Conservation (phyloP, 1,140 invertebrate genomes). For the Mylabris phalerata region DNA sequence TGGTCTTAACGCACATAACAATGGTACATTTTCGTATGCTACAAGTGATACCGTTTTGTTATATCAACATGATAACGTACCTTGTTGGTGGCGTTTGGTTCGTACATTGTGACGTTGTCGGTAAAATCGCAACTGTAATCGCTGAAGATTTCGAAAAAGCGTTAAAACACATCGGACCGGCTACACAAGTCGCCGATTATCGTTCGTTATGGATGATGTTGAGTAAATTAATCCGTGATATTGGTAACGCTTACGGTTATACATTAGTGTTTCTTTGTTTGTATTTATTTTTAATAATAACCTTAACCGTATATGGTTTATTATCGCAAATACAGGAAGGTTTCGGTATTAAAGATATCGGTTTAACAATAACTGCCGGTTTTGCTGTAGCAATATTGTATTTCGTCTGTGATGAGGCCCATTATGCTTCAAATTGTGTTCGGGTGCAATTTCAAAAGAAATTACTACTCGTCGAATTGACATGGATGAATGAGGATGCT, state of each 20-base stretch:
- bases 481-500: slow-evolving; percentile 47
- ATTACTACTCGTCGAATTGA: slow-evolving; percentile 57
- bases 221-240: slow-evolving; percentile 54
- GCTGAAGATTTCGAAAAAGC: slow-evolving; percentile 58
- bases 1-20: slow-evolving; percentile 56
- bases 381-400: slow-evolving; percentile 55
- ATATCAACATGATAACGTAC: slow-evolving; percentile 56
- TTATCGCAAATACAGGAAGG: slow-evolving; percentile 60
- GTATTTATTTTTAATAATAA: slow-evolving; percentile 60
- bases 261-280: slow-evolving; percentile 56
- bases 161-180: slow-evolving; percentile 55
- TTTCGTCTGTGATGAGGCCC: slow-evolving; percentile 60
- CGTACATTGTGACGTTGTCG: slow-evolving; percentile 54
- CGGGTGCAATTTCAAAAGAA: slow-evolving; percentile 63
- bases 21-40: slow-evolving; percentile 56
- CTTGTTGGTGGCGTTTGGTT: slow-evolving; percentile 48
- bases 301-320: slow-evolving; percentile 59
- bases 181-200: slow-evolving; percentile 56
- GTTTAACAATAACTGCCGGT: slow-evolving; percentile 53
- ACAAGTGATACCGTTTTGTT: slow-evolving; percentile 56
- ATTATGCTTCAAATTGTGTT: slow-evolving; percentile 51
- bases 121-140: slow-evolving; percentile 51
- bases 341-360: slow-evolving; percentile 59
- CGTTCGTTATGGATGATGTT: slow-evolving; percentile 56
- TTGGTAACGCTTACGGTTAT: slow-evolving; percentile 55